A percentile compares a stretch with the other conserved stretches of the same genome.
Conservation (phyloP, 2,113 vertebrate species). For the Manacus vitellinus region DNA sequence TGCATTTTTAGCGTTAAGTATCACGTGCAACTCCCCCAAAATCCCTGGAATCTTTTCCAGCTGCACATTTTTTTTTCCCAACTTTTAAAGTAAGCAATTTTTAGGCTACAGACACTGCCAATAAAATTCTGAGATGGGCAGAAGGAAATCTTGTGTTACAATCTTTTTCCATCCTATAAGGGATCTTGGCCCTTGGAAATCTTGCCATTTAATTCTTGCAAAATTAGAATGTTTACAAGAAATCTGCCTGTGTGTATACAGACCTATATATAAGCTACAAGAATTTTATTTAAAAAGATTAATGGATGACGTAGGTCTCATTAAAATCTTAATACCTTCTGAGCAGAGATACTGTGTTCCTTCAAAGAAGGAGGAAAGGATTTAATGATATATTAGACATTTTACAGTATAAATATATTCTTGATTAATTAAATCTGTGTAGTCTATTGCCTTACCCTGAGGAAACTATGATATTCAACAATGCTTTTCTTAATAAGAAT, state of each 20-base stretch:
- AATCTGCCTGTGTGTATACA: not conserved
- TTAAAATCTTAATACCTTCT: slow-evolving; percentile 1
- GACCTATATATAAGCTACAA: not conserved
- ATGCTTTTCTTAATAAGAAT: slow-evolving; percentile 46
- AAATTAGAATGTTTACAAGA: not conserved
- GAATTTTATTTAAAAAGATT: not conserved
- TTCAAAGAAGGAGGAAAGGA: slow-evolving; percentile 14
- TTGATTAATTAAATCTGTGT: slow-evolving; percentile 75
- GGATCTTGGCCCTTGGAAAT: not conserved
- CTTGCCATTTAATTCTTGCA: not conserved
- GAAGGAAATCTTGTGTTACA: not conserved
- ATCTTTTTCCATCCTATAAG: not conserved
- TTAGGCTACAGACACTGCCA: not conserved
- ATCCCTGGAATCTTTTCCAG: not conserved
- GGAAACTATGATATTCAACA: slow-evolving; percentile 56
- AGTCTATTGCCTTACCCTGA: slow-evolving; percentile 58
- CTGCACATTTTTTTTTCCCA: not conserved
- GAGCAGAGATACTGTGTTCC: not conserved
- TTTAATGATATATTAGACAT: slow-evolving; percentile 50
- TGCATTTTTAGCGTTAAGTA: not conserved
- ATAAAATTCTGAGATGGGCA: no score
- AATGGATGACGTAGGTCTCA: not conserved
- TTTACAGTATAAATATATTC: slow-evolving; percentile 71
- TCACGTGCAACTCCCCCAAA: not conserved
- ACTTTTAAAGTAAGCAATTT: not conserved